Percentiles rank a stretch among this genome's conserved stretches.
Evolutionary conservation across 1,140 invertebrate species (phyloP).

Genomic region (Papilio aristodemus): DNA sequence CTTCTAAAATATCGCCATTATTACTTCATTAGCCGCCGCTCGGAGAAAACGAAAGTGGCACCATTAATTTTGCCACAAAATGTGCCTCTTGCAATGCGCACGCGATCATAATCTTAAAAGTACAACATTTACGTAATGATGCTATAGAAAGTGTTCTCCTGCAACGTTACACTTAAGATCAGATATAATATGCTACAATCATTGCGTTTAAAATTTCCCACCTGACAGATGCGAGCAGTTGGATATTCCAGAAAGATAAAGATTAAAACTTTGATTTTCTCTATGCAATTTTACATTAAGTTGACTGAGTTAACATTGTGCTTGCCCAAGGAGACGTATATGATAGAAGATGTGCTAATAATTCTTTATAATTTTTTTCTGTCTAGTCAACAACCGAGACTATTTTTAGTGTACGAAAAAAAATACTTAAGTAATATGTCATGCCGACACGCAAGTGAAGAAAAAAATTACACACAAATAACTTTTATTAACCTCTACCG

Average conservation of each 20-base stretch:
- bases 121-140: conserved; percentile 3
- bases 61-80: not conserved
- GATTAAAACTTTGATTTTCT: too few relatives aligned
- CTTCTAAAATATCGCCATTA: not conserved
- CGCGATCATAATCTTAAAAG: conserved; percentile 14
- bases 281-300: too few relatives aligned
- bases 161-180: not conserved
- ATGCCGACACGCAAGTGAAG: too few relatives aligned
- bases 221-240: too few relatives aligned
- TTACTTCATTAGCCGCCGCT: not conserved
- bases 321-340: not conserved
- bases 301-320: too few relatives aligned
- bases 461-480: too few relatives aligned
- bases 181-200: not conserved
- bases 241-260: not conserved
- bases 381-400: not conserved
- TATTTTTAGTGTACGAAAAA: too few relatives aligned
- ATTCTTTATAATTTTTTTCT: not conserved
- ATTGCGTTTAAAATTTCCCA: too few relatives aligned
- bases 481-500: too few relatives aligned
- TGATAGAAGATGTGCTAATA: not conserved
- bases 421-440: too few relatives aligned
- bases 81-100: not conserved
- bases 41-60: conserved; percentile 11
- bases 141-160: not conserved